These are phyloP conservation scores for Tetragonula clypearis DNA, from an alignment of 1,140 invertebrate species.

Conservation along the genomic window DNA sequence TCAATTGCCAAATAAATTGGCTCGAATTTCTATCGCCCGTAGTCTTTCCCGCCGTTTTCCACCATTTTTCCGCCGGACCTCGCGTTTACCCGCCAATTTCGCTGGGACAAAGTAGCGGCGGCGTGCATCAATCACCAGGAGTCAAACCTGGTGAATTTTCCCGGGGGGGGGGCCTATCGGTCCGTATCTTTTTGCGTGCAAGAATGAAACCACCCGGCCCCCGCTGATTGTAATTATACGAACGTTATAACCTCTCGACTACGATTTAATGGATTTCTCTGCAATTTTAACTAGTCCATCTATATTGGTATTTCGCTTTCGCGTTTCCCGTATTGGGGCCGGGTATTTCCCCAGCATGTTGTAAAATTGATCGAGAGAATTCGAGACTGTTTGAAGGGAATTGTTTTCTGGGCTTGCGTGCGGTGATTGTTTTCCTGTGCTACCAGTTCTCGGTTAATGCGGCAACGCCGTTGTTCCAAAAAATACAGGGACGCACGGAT, in stretches of 20 bases:
- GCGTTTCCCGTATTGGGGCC: too few relatives aligned
- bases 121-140: conserved; percentile 5
- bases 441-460: not conserved
- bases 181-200: not conserved
- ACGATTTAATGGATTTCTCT: conserved; percentile 3
- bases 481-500: too few relatives aligned
- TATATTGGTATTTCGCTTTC: not conserved
- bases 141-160: not conserved
- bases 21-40: conserved; percentile 50
- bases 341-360: not conserved
- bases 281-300: not conserved
- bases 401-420: not conserved
- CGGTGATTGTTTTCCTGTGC: not conserved
- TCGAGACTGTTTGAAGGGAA: not conserved
- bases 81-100: conserved; percentile 38
- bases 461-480: too few relatives aligned
- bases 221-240: not conserved
- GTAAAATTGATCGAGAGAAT: not conserved
- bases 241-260: conserved; percentile 8
- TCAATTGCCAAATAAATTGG: conserved; percentile 62
- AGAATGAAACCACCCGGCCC: not conserved
- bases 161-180: too few relatives aligned
- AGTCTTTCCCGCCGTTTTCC: not conserved
- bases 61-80: not conserved
- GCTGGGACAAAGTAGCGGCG: conserved; percentile 20